Percentiles rank a stretch among this genome's conserved stretches.
These are phyloP conservation scores for Petroica traversi DNA, from an alignment of 2,113 vertebrate genomes.

Conservation along the genomic window DNA sequence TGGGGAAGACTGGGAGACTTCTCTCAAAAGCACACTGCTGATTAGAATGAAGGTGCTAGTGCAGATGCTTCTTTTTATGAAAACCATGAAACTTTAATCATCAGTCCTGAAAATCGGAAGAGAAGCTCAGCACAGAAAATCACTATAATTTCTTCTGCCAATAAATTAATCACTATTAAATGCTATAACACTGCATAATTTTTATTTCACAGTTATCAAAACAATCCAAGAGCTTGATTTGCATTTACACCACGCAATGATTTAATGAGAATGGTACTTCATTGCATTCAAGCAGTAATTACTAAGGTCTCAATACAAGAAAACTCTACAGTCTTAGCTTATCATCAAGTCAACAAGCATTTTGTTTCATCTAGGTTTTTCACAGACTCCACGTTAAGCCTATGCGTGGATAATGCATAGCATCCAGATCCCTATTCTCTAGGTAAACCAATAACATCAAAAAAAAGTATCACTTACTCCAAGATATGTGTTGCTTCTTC, in stretches of 20 bases:
- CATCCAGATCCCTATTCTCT: neutral
- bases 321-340: neutral
- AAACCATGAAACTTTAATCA: neutral
- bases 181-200: neutral
- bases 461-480: neutral
- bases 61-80: neutral
- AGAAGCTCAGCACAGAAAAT: neutral
- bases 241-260: neutral
- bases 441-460: neutral
- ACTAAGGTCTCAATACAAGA: neutral
- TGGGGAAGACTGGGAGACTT: neutral
- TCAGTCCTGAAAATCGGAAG: neutral
- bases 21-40: neutral
- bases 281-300: neutral
- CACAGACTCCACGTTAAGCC: neutral
- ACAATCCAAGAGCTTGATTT: neutral
- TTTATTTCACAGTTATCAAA: neutral
- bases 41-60: neutral
- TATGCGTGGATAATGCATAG: neutral
- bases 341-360: neutral
- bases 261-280: neutral
- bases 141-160: neutral
- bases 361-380: neutral
- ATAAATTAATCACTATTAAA: neutral
- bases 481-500: neutral